Percentiles rank a stretch among this genome's conserved stretches.
Evolutionary conservation across 2,888 invertebrate genomes (phyloP).

Genomic region (Caradrina kadenii): DNA sequence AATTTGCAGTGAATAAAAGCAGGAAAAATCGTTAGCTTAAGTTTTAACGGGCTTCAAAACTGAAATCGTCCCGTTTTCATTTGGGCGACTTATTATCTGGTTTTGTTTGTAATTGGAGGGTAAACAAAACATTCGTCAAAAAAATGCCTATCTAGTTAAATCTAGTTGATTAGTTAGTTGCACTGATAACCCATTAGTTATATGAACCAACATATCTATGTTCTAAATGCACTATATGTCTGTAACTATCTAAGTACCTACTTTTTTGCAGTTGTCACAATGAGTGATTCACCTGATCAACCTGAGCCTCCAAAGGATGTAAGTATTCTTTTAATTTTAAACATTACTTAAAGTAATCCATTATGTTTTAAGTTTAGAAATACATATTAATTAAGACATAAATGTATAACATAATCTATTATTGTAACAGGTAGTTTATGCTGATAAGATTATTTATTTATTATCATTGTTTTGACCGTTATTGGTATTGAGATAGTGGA

Average conservation of each 20-base stretch:
- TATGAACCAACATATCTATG: not conserved
- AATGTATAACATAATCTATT: not conserved
- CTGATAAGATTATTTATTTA: conserved; percentile 7
- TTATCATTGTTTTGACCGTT: not conserved
- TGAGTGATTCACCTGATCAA: conserved; percentile 85
- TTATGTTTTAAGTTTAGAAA: not conserved
- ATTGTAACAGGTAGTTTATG: not conserved
- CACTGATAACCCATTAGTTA: conserved; percentile 12
- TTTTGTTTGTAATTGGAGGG: conserved; percentile 61
- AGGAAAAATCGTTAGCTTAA: not conserved
- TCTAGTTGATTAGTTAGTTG: conserved; percentile 14
- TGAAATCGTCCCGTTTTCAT: not conserved
- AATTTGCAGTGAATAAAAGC: not conserved
- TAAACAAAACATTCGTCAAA: conserved; percentile 69
- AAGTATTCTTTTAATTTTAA: conserved; percentile 32
- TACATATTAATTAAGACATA: not conserved
- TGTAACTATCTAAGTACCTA: conserved; percentile 3
- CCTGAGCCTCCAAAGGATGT: conserved; percentile 87
- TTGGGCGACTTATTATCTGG: conserved; percentile 2
- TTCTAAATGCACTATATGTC: conserved; percentile 5
- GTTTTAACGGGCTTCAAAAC: not conserved
- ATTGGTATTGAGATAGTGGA: not conserved
- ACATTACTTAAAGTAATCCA: not conserved
- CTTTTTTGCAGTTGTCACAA: conserved; percentile 67
- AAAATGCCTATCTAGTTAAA: not conserved